Evolutionary conservation across 2,888 invertebrate genomes (phyloP).

Genomic region (Biston stratarius): DNA sequence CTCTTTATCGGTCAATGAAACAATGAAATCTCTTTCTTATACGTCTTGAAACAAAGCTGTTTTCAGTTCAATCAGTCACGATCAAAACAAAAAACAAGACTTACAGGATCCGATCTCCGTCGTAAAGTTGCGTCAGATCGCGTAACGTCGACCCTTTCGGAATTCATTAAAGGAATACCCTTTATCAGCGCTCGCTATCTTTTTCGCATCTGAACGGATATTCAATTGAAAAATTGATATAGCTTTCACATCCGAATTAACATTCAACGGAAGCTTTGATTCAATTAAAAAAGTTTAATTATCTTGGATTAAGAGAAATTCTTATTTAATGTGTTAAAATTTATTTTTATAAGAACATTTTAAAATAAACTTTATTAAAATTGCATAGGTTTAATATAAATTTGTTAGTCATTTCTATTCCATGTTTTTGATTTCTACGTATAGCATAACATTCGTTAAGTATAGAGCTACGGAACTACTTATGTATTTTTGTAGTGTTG

Average conservation of each 20-base stretch:
- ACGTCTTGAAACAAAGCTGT: conserved; percentile 11
- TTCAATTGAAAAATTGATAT: conserved; percentile 15
- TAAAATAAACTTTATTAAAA: too few species aligned
- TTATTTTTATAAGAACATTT: too few species aligned
- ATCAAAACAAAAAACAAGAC: conserved; percentile 18
- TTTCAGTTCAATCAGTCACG: neutral
- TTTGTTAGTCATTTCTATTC: conserved; percentile 24
- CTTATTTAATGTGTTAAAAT: neutral
- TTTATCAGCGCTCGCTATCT: conserved; percentile 18
- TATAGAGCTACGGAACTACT: conserved; percentile 7
- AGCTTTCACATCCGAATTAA: conserved; percentile 25
- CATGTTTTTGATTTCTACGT: conserved; percentile 17
- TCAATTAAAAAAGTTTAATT: conserved; percentile 1
- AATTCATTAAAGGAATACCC: conserved; percentile 22
- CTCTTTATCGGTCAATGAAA: neutral
- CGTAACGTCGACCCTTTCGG: conserved; percentile 25
- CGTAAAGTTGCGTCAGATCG: conserved; percentile 25
- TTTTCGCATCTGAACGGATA: conserved; percentile 3
- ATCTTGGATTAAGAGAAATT: conserved; percentile 17
- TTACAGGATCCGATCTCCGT: conserved; percentile 8
- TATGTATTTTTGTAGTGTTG: conserved; percentile 11
- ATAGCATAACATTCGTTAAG: neutral
- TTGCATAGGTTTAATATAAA: neutral
- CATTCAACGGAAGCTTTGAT: conserved; percentile 10
- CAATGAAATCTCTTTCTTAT: conserved; percentile 13